Base-by-base conservation (phyloP, 2,888 invertebrate species). In the Tetanocera ferruginea region DNA sequence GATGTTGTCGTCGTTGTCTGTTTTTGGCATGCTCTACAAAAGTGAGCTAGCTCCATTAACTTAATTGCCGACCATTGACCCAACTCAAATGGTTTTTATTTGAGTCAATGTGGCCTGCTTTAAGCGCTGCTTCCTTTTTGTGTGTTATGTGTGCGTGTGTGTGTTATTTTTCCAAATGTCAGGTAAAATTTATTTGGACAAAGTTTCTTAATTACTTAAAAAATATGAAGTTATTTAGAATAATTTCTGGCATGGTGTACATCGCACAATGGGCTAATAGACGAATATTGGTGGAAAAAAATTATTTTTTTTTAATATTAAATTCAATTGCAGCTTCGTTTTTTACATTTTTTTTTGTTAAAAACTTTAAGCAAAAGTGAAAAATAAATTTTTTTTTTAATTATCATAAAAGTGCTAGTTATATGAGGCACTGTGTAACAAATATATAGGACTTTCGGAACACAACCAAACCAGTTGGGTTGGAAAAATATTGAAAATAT, bases 11-110 rank as follows among this genome's bases (percentile, higher is more conserved):
- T 37, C 60, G 14, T 19, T 2, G 31, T 19, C 52, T 67, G 76
- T 55, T 76, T 67, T 67, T 67, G 76, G 67, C 67, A 67, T 66
- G 67, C 52, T 55, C 23, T 67, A 49, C 76, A 14, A 43, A 73
- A 34, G 34, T 43, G 66, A 5, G 71, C 62, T 64, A 5, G 71
- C 62, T 64, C n/a, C 74, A 79, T 73, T 74, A 74, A 74, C 28
- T 79, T 74, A 79, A 77, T 77, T 77, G 73, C 37, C 60, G 77
- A 23, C 19, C 57, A 64, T 76, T 78, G 76, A 78, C 76, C 78
- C 73, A 51, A 73, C 67, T 76, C 64, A 77, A 77, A 70, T 31
- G 31, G 57, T n/a, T 69, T 74, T 73, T 23, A 62, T 72, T 60
- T 31, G 2, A 6, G 60, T 73, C 60, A 37, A 43, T 37, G 37